Conservation (phyloP, 1,140 invertebrate genomes). For the Heliconius eleuchia region DNA sequence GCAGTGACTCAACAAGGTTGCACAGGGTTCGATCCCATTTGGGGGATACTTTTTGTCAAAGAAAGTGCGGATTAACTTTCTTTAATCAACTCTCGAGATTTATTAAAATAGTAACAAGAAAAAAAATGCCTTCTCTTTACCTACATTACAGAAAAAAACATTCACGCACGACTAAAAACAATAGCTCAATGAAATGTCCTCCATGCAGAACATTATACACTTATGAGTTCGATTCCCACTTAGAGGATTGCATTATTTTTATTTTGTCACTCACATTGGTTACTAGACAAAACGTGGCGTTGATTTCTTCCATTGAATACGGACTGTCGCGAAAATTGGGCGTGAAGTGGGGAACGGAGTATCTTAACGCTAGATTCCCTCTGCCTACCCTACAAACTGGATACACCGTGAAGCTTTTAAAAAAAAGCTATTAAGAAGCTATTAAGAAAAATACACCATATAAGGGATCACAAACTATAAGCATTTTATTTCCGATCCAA, state of each 20-base stretch:
- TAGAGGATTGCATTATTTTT: not conserved
- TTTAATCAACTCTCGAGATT: too few species aligned
- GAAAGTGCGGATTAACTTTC: too few species aligned
- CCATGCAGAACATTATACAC: too few species aligned
- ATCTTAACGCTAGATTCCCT: not conserved
- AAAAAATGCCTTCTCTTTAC: too few species aligned
- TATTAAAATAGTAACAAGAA: too few species aligned
- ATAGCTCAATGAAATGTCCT: too few species aligned
- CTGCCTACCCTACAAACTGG: not conserved
- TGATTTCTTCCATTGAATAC: not conserved
- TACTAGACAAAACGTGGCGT: too few species aligned
- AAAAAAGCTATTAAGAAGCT: not conserved
- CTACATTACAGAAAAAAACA: too few species aligned
- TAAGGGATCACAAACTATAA: constrained; percentile 11
- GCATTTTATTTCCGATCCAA: constrained; percentile 33
- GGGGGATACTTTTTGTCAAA: too few species aligned
- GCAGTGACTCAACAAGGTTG: too few species aligned
- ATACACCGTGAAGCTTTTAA: not conserved
- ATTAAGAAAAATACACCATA: not conserved
- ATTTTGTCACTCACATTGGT: not conserved
- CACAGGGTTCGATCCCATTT: too few species aligned
- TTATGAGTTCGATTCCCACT: not conserved
- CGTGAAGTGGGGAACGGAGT: not conserved
- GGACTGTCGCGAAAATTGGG: not conserved
- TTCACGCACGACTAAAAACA: too few species aligned